Percentiles rank a stretch among this genome's conserved stretches.
phyloP scores from a whole-genome alignment of 2,888 invertebrate genomes.

The Spilosoma lubricipeda region DNA sequence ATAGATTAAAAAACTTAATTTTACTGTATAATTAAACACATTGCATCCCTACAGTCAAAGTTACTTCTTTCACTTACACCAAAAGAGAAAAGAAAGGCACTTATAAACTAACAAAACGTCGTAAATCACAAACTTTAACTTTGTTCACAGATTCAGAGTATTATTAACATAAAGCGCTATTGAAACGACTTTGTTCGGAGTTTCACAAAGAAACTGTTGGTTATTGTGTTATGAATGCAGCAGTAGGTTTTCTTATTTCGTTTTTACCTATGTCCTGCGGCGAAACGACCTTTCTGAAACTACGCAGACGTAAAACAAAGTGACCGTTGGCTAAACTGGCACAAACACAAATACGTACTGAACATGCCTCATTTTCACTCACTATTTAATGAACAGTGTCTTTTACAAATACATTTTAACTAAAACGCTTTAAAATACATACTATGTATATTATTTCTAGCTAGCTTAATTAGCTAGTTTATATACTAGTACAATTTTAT shows the following conservation, averaged over 20 bases:
- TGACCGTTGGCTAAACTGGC: constrained; percentile 29
- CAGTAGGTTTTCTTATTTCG: constrained; percentile 28
- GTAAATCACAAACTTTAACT: constrained; percentile 47
- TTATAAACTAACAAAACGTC: constrained; percentile 24
- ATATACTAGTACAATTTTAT: too few relatives aligned
- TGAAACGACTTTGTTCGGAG: constrained; percentile 43
- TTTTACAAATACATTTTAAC: not conserved
- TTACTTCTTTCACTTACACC: constrained; percentile 32
- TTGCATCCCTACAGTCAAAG: constrained; percentile 30
- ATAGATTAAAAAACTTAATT: constrained; percentile 26
- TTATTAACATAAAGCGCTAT: constrained; percentile 44
- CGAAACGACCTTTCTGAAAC: constrained; percentile 37
- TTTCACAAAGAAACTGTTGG: constrained; percentile 38
- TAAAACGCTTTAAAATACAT: too few relatives aligned
- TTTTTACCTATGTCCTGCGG: constrained; percentile 37
- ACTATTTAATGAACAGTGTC: not conserved
- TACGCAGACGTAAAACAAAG: constrained; percentile 32
- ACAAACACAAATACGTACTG: constrained; percentile 37
- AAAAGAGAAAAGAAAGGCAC: constrained; percentile 36
- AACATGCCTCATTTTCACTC: not conserved
- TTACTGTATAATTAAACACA: constrained; percentile 39
- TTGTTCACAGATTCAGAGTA: constrained; percentile 41
- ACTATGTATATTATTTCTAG: too few relatives aligned
- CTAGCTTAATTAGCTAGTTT: too few relatives aligned
- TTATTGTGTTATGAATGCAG: constrained; percentile 40